These are phyloP conservation scores for Nasonia vitripennis DNA, from an alignment of 1,140 invertebrate species.

Conservation along the genomic window DNA sequence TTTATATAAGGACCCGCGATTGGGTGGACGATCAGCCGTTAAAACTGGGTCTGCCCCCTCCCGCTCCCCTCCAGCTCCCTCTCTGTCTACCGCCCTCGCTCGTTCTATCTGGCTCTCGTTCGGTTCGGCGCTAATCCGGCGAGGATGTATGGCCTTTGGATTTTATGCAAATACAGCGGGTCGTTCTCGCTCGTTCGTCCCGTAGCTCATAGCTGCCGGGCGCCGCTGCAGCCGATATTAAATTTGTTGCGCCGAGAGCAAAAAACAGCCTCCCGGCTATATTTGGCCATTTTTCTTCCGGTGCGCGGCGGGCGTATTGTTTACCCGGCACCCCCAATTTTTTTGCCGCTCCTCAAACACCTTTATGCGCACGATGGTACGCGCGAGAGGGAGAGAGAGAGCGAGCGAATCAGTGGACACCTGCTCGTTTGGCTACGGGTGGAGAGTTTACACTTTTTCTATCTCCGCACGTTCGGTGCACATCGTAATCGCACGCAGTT, in stretches of 20 bases:
- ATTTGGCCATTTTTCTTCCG: background rate
- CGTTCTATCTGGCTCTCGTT: background rate
- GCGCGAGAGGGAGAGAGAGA: background rate
- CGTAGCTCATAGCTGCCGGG: background rate
- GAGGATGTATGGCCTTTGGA: background rate
- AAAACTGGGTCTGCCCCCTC: too few relatives aligned
- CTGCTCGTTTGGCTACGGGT: too few relatives aligned
- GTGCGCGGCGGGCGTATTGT: background rate
- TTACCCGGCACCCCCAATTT: background rate
- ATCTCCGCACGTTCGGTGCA: background rate
- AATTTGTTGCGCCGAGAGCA: background rate
- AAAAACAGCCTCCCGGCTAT: background rate
- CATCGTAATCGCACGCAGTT: slow-evolving; percentile 2
- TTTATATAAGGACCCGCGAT: background rate
- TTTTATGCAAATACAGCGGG: background rate
- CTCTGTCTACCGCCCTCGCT: background rate
- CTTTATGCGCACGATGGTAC: background rate
- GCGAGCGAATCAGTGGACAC: background rate
- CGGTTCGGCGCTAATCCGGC: background rate
- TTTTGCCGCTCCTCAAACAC: background rate
- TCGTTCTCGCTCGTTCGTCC: background rate
- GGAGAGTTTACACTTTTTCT: background rate
- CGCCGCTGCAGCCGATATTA: background rate
- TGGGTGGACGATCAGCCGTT: too few relatives aligned
- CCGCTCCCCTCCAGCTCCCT: too few relatives aligned